Evolutionary conservation across 2,888 invertebrate genomes (phyloP).

Genomic region (Cephonodes hylas): DNA sequence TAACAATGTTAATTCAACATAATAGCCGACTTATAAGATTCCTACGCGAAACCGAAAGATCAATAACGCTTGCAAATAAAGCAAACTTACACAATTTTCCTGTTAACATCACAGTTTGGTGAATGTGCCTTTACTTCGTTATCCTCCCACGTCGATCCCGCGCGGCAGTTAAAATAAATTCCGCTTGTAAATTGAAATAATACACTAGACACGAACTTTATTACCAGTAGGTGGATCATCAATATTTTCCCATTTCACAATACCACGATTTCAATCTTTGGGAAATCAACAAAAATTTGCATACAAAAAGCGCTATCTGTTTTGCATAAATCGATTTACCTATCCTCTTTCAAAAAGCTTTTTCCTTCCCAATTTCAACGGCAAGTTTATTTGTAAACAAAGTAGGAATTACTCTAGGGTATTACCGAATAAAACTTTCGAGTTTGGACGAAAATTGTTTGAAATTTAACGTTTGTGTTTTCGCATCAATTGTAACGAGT

Average conservation of each 20-base stretch:
- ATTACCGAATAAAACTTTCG: slow-evolving; percentile 75
- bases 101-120: neutral
- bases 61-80: neutral
- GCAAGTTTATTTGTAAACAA: slow-evolving; percentile 79
- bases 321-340: slow-evolving; percentile 80
- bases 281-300: slow-evolving; percentile 78
- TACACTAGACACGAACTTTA: slow-evolving; percentile 41
- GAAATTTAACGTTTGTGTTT: slow-evolving; percentile 43
- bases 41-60: neutral
- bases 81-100: neutral
- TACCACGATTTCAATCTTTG: slow-evolving; percentile 75
- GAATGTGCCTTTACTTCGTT: neutral
- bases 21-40: neutral
- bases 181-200: slow-evolving; percentile 37
- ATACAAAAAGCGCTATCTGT: slow-evolving; percentile 79
- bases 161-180: slow-evolving; percentile 28
- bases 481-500: neutral
- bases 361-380: slow-evolving; percentile 75
- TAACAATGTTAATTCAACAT: neutral
- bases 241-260: slow-evolving; percentile 69
- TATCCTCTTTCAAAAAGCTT: slow-evolving; percentile 76
- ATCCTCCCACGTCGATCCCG: slow-evolving; percentile 11
- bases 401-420: slow-evolving; percentile 75
- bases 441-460: slow-evolving; percentile 61
- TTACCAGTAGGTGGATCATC: slow-evolving; percentile 51